Evolutionary conservation across 2,888 invertebrate genomes (phyloP), one percentile per base, ranked within the genome.

Genomic region (Drosophila siamana): DNA sequence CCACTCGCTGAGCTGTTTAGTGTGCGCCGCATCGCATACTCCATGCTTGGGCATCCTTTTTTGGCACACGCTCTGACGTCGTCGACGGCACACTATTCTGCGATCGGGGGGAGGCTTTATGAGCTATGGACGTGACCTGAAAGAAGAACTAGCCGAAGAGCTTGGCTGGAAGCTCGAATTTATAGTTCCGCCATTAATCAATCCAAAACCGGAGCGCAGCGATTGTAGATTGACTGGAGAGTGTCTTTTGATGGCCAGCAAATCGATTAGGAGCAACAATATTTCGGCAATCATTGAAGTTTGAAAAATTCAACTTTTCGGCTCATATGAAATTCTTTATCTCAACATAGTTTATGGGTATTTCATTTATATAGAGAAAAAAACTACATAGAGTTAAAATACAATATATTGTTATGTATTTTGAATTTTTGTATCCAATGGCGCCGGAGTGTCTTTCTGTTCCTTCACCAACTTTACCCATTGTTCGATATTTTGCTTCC

Each of bases 151-250:
- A 78, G 48, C 72, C 71, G 74, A 67, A 69, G 66, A 71, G 64
- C 69, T 33, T 4, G 30, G 30, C 30, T 86, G 76, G 51, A 76
- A 64, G 60, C 54, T 64, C 46, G 28, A 70, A 86, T 87, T 84
- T 86, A 86, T 86, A 77, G 79, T 88, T 84, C 77, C 74, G 74
- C 73, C 86, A 88, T 86, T 77, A 88, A 88, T 86, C 87, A 84
- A 51, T 79, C 86, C 81, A 70, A 84, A 86, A 78, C 69, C 79
- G 72, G 65, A 73, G 60, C 79, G 72, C 63, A 73, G 60, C 69
- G 69, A 3, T 22, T 41, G 24, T 41, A 15, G 33, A 43, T 40
- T 40, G 7, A 26, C 40, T 13, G 2, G 38, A 36, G 28, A 52
- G 30, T 44, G 6, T 48, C 57, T 22, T 59, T 40, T 19, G 54